These are phyloP conservation scores for Pimpla rufipes DNA, from an alignment of 2,888 invertebrate genomes.

Conservation along the genomic window DNA sequence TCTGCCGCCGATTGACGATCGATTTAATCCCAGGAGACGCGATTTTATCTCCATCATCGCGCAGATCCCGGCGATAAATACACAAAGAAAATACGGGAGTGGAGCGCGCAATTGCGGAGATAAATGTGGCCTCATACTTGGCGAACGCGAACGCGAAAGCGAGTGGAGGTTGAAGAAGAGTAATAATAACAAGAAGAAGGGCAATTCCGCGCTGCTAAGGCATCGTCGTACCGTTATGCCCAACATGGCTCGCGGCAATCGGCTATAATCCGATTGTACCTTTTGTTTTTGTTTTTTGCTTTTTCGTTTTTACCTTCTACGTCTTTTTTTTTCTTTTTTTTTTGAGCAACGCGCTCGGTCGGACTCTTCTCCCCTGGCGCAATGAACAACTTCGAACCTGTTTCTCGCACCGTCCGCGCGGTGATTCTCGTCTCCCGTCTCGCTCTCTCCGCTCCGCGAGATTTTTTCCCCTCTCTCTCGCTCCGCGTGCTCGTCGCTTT, in stretches of 20 bases:
- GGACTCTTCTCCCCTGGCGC: slow-evolving; percentile 66
- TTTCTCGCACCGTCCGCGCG: slow-evolving; percentile 70
- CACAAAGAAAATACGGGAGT: not conserved
- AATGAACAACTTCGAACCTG: slow-evolving; percentile 82
- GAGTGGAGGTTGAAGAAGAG: slow-evolving; percentile 17
- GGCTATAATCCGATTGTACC: slow-evolving; percentile 81
- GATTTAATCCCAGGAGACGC: slow-evolving; percentile 16
- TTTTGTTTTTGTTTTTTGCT: slow-evolving; percentile 81
- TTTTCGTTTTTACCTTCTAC: slow-evolving; percentile 3
- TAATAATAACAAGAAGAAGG: slow-evolving; percentile 36
- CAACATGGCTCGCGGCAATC: slow-evolving; percentile 80
- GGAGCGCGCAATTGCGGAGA: slow-evolving; percentile 25
- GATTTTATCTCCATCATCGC: slow-evolving; percentile 19
- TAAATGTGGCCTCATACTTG: not conserved
- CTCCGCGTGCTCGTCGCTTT: slow-evolving; percentile 18
- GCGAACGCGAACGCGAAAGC: slow-evolving; percentile 25
- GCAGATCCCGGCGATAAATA: slow-evolving; percentile 43
- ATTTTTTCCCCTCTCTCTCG: slow-evolving; percentile 19
- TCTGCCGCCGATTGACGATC: slow-evolving; percentile 32
- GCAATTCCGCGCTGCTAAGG: slow-evolving; percentile 66
- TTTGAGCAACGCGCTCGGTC: slow-evolving; percentile 37
- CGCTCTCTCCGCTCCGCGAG: slow-evolving; percentile 20
- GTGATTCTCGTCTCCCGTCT: slow-evolving; percentile 46
- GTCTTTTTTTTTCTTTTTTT: slow-evolving; percentile 15
- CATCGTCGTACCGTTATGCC: slow-evolving; percentile 79